Evolutionary conservation across 2,888 invertebrate species (phyloP).

Genomic region (Emmelina monodactyla): DNA sequence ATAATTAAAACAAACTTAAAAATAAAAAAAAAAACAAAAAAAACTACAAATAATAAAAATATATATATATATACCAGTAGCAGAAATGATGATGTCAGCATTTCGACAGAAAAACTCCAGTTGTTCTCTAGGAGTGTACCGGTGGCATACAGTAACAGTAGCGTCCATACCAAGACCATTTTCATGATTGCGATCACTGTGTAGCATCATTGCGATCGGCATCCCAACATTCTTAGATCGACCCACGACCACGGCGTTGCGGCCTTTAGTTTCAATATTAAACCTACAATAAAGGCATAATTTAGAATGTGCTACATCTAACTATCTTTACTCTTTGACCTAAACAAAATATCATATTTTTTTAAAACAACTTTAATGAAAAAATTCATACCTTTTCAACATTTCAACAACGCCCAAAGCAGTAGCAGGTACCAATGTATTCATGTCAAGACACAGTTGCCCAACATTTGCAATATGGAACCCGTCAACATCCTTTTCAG

Average conservation of each 20-base stretch:
- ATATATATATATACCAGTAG: conserved; percentile 63
- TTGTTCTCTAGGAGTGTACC: conserved; percentile 83
- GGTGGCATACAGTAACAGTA: conserved; percentile 89
- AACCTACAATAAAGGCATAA: conserved; percentile 31
- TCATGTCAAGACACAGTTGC: conserved; percentile 75
- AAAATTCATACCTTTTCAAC: conserved; percentile 62
- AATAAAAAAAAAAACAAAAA: conserved; percentile 8
- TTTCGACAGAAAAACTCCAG: conserved; percentile 72
- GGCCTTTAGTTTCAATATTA: conserved; percentile 79
- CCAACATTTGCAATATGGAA: conserved; percentile 88
- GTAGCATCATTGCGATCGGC: conserved; percentile 86
- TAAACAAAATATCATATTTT: not conserved
- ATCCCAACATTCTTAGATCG: conserved; percentile 92
- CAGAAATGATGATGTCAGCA: conserved; percentile 81
- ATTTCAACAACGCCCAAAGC: conserved; percentile 78
- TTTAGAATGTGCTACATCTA: conserved; percentile 1
- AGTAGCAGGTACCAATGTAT: conserved; percentile 80
- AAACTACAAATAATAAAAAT: conserved; percentile 1
- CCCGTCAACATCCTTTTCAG: conserved; percentile 90
- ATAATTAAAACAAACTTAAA: conserved; percentile 16
- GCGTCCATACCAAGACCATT: conserved; percentile 79
- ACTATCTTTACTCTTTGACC: conserved; percentile 1
- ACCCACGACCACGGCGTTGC: conserved; percentile 88
- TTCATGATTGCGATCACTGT: conserved; percentile 76
- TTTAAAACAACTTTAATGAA: conserved; percentile 14